phyloP scores from a whole-genome alignment of 1,140 invertebrate species.

The Heterodera schachtii region DNA sequence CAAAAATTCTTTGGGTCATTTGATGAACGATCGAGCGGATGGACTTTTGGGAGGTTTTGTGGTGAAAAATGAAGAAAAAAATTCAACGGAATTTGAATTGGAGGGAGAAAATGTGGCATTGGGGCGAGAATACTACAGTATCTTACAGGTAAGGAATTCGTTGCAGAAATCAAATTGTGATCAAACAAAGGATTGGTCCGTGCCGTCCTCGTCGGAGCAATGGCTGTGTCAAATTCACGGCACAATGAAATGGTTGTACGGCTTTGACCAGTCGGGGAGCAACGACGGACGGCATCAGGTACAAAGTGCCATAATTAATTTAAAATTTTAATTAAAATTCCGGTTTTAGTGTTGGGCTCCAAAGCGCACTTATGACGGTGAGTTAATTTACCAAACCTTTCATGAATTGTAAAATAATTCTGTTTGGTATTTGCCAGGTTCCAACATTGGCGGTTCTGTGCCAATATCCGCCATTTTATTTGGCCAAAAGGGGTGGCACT shows the following conservation, averaged over 20 bases:
- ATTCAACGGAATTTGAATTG: not conserved
- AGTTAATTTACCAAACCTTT: not conserved
- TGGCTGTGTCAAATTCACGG: conserved; percentile 58
- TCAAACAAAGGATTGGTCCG: conserved; percentile 59
- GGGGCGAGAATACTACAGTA: conserved; percentile 39
- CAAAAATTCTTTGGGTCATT: conserved; percentile 32
- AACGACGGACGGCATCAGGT: conserved; percentile 18
- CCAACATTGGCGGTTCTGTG: conserved; percentile 61
- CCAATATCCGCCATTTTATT: conserved; percentile 57
- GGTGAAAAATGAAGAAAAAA: conserved; percentile 20
- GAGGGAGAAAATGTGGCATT: conserved; percentile 4
- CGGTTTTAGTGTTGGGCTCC: conserved; percentile 57
- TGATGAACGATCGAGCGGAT: conserved; percentile 61
- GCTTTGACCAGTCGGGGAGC: conserved; percentile 51
- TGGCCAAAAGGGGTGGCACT: conserved; percentile 60
- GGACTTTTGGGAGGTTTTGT: conserved; percentile 62
- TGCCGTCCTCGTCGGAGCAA: conserved; percentile 47
- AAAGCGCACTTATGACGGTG: conserved; percentile 56
- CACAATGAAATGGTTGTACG: conserved; percentile 64
- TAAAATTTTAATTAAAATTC: too few relatives aligned
- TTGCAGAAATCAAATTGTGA: conserved; percentile 9
- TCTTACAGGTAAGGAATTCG: conserved; percentile 33
- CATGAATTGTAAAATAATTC: not conserved
- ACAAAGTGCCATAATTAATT: too few relatives aligned
- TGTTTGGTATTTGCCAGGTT: conserved; percentile 16